These are phyloP conservation scores for Piscicola geometra DNA, from an alignment of 2,888 invertebrate species.

Conservation along the genomic window DNA sequence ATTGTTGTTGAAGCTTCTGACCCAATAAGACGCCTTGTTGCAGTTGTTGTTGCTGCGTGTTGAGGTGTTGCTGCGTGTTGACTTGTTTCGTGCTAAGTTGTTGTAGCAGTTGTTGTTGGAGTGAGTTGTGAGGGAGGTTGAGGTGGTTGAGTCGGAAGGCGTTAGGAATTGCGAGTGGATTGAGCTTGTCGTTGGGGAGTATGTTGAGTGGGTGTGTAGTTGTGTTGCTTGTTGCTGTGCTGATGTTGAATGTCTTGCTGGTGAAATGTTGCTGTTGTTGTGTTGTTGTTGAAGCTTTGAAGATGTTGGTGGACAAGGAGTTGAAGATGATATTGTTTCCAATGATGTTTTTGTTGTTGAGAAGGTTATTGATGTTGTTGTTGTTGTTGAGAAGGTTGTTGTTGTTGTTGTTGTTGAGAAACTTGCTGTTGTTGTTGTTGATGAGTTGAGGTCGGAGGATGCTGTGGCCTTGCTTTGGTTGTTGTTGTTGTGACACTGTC, in stretches of 20 bases:
- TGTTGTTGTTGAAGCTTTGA: background rate
- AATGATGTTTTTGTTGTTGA: background rate
- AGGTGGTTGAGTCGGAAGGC: background rate
- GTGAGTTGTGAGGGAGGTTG: background rate
- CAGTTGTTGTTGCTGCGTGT: constrained; percentile 8
- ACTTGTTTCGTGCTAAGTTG: background rate
- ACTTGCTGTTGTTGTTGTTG: background rate
- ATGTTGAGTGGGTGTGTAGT: background rate
- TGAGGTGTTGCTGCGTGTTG: background rate
- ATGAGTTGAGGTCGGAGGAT: constrained; percentile 9
- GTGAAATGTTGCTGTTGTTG: background rate
- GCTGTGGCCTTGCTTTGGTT: background rate
- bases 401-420: background rate
- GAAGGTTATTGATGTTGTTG: background rate
- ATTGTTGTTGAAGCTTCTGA: background rate
- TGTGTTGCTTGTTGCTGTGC: background rate
- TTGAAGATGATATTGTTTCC: background rate
- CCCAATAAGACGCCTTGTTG: background rate
- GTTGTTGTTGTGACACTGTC: no score
- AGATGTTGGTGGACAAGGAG: background rate
- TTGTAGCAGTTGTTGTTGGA: constrained; percentile 25
- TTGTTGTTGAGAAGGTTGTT: background rate
- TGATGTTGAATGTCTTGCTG: background rate
- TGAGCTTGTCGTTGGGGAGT: background rate
- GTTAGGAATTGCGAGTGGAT: background rate